Percentiles rank a stretch among this genome's conserved stretches.
These are phyloP conservation scores for Ammospiza nelsoni DNA, from an alignment of 2,113 vertebrate genomes.

Conservation along the genomic window DNA sequence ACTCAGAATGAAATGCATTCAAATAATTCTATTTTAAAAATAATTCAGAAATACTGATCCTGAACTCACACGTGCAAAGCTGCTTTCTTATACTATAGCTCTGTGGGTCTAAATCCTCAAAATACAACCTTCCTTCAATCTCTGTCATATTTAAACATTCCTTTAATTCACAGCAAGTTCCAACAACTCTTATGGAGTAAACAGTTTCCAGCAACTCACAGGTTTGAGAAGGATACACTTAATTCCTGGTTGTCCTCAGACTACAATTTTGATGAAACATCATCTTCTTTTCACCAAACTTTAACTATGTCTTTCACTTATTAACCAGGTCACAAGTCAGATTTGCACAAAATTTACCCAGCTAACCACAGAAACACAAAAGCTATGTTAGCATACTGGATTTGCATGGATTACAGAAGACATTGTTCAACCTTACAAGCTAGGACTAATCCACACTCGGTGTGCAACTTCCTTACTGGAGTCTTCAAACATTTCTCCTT, in stretches of 20 bases:
- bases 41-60: background rate
- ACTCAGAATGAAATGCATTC: background rate
- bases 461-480: background rate
- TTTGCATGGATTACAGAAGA: background rate
- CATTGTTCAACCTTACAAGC: background rate
- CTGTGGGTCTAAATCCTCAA: background rate
- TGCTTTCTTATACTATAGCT: background rate
- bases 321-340: background rate
- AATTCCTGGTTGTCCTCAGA: background rate
- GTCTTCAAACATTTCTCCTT: background rate
- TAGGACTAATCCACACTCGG: background rate
- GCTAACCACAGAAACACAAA: background rate
- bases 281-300: background rate
- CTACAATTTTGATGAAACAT: background rate
- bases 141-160: background rate
- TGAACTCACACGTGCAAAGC: background rate
- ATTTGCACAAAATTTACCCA: background rate
- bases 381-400: background rate
- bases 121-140: background rate
- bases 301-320: background rate
- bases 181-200: background rate
- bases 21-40: background rate
- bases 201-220: rapidly evolving
- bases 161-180: background rate
- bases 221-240: background rate